Base-by-base conservation (phyloP, 2,113 vertebrate genomes). In the Rhipidura dahli region DNA sequence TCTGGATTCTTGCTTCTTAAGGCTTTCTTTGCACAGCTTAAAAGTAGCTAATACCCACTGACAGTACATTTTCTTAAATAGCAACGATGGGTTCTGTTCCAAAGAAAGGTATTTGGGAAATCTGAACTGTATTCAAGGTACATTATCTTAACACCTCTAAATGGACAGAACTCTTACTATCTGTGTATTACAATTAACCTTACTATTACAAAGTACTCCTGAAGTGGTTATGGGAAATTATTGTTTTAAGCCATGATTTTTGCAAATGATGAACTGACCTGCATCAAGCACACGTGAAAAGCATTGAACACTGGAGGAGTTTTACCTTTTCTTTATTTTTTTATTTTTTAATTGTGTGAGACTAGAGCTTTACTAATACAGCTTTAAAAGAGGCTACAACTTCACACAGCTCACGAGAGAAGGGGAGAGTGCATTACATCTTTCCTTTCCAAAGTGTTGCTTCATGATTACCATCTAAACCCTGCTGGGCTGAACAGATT, bases 401-500 rank as follows among this genome's bases (percentile, higher is more conserved):
- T 97, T 96, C 95, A 91, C 49, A 59, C 31, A 89, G 96, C 96
- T 96, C 95, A 91, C 6, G 30, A 92, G 96, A 94, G 92, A 95
- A 97, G 97, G 94, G 95, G 95, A 98, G 94, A 98, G 97, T 96
- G 97, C 97, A 97, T 98, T 96, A 91, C 97, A 98, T 98, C 97
- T 95, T 97, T 96, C 97, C 98, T 98, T 98, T 98, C 98, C 98
- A 97, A 98, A 99, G 98, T 98, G 98, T 98, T 98, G 98, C 98
- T 98, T 98, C 98, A 98, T 99, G 99, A 99, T 99, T 98, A 98
- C 98, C 97, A 98, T 98, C 98, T 98, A 97, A 98, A 98, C 97
- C 99, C 99, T 96, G 98, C 99, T 99, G 99, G 98, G 99, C 98
- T 98, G 99, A 99, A 99, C 99, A 99, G 99, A 99, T 99, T 99